phyloP scores from a whole-genome alignment of 2,113 vertebrate genomes.

The Tinamus guttatus region DNA sequence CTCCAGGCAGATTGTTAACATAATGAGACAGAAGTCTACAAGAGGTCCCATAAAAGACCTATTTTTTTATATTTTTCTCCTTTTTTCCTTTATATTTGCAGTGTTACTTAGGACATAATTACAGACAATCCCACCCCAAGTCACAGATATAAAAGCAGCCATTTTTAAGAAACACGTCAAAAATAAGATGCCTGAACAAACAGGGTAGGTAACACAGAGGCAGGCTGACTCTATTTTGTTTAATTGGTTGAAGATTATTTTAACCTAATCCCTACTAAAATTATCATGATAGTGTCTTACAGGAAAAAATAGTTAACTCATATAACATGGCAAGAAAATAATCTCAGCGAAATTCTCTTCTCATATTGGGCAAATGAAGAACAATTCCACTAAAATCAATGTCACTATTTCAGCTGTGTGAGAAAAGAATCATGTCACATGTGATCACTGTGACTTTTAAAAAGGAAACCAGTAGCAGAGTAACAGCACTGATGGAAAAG shows the following conservation, averaged over 20 bases:
- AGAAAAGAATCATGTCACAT: background rate
- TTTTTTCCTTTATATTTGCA: conserved; percentile 67
- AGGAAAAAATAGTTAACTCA: conserved; percentile 50
- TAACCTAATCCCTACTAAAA: conserved; percentile 61
- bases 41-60: conserved; percentile 73
- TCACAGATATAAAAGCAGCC: conserved; percentile 56
- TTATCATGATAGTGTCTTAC: conserved; percentile 50
- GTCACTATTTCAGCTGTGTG: background rate
- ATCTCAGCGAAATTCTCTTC: conserved; percentile 30
- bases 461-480: background rate
- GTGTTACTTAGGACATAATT: conserved; percentile 74
- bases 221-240: conserved; percentile 38
- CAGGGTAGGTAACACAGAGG: conserved; percentile 51
- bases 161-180: conserved; percentile 60
- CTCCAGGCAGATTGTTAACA: conserved; percentile 81
- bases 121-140: conserved; percentile 67
- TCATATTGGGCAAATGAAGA: conserved; percentile 43
- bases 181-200: conserved; percentile 74
- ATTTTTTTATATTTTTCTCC: background rate
- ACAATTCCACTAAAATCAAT: background rate
- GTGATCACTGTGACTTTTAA: background rate
- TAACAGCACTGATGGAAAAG: background rate
- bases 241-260: conserved; percentile 66
- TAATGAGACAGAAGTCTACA: conserved; percentile 79
- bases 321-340: conserved; percentile 14